Conservation (phyloP, 2,888 invertebrate genomes). For the Melanophora roralis region DNA sequence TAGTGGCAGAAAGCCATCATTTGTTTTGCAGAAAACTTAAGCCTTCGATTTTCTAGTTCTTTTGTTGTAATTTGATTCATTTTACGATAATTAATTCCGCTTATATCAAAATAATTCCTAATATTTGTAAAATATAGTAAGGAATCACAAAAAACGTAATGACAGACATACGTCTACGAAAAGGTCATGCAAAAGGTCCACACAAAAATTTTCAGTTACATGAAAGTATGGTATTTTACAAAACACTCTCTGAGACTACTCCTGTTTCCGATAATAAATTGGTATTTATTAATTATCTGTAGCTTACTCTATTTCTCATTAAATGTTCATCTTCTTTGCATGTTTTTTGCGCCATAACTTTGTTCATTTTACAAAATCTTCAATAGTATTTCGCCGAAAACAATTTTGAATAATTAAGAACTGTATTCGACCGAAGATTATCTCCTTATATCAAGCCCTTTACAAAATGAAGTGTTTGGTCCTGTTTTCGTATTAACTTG, state of each 20-base stretch:
- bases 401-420: no score
- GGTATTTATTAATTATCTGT: not conserved
- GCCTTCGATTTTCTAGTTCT: no score
- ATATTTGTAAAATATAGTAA: not conserved
- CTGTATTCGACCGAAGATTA: not conserved
- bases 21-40: no score
- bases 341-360: no score
- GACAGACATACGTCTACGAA: not conserved
- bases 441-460: not conserved
- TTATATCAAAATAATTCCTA: no score
- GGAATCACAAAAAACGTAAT: not conserved
- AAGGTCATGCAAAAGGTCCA: not conserved
- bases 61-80: no score
- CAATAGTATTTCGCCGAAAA: no score
- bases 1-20: no score
- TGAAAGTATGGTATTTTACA: slow-evolving; percentile 35
- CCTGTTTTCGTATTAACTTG: not conserved
- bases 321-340: no score
- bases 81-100: no score
- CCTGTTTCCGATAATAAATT: slow-evolving; percentile 6
- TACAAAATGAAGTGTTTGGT: not conserved
- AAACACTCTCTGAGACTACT: not conserved
- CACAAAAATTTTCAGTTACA: slow-evolving; percentile 2
- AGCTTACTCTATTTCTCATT: slow-evolving; percentile 5
- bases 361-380: no score